Conservation (phyloP, 2,888 invertebrate genomes). For the Chloroclysta siterata region DNA sequence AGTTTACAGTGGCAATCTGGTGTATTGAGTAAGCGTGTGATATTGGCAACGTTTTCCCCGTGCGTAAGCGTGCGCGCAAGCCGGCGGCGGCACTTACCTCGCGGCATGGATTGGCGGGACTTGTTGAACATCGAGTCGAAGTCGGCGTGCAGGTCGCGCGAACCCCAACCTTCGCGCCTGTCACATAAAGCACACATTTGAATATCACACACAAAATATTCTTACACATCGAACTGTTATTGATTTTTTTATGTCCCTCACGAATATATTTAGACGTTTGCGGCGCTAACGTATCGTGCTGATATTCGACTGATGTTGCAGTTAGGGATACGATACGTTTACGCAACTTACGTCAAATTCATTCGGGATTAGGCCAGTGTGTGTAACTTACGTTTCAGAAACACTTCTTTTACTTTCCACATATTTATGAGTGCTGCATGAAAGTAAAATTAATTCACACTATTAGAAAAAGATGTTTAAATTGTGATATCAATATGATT, state of each 20-base stretch:
- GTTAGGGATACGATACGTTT: no score
- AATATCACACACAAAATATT: background rate
- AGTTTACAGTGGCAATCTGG: conserved; percentile 36
- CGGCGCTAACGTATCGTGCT: no score
- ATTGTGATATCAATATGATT: no score
- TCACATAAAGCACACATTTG: conserved; percentile 19
- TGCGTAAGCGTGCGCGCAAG: conserved; percentile 52
- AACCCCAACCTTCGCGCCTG: conserved; percentile 83
- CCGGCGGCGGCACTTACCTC: conserved; percentile 85
- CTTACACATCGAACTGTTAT: no score
- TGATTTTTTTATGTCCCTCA: no score
- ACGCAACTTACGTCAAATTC: no score
- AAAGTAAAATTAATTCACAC: conserved; percentile 39
- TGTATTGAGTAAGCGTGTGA: conserved; percentile 46
- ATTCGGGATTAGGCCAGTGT: background rate
- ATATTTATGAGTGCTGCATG: conserved; percentile 78
- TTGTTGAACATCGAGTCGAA: conserved; percentile 90
- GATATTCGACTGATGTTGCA: no score
- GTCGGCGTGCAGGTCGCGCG: conserved; percentile 89
- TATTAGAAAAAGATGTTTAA: background rate
- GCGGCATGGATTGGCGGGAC: conserved; percentile 85
- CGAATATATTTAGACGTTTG: no score
- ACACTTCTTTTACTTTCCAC: conserved; percentile 81
- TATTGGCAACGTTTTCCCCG: conserved; percentile 76
- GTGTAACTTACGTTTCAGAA: conserved; percentile 77